Conservation (phyloP, 2,113 vertebrate species). For the Ctenodactylus gundi region DNA sequence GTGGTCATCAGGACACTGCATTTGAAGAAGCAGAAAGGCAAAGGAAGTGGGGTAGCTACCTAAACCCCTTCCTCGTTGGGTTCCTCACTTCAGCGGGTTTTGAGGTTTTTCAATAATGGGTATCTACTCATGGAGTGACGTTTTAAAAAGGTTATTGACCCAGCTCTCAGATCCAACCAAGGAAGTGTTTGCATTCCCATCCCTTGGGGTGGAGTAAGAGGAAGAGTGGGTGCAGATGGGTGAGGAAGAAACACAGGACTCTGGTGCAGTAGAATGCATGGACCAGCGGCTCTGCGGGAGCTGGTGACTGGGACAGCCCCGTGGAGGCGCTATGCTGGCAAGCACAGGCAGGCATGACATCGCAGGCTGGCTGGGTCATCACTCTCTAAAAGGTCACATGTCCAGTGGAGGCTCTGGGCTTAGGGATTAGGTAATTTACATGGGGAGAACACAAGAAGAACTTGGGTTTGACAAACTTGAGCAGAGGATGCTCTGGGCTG, state of each 20-base stretch:
- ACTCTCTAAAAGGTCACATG: no score
- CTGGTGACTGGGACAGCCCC: no score
- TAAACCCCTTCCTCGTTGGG: background rate
- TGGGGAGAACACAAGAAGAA: background rate
- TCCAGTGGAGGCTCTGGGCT: background rate
- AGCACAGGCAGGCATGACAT: rapidly evolving
- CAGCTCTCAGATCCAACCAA: background rate
- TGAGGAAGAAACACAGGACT: background rate
- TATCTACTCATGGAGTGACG: background rate
- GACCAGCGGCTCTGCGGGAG: background rate
- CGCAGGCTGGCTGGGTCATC: rapidly evolving
- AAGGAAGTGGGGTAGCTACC: no score
- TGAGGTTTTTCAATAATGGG: background rate
- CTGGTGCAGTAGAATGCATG: no score
- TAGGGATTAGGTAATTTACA: no score
- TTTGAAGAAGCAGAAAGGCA: background rate
- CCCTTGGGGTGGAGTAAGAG: background rate
- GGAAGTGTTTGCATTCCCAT: background rate
- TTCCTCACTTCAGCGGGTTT: background rate
- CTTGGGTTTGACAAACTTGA: background rate
- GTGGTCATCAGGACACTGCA: background rate
- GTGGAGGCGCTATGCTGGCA: background rate
- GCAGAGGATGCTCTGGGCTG: background rate
- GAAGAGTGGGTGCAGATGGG: background rate
- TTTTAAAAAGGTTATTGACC: background rate